phyloP scores from a whole-genome alignment of 2,797 vertebrate genomes.

The Odontamblyopus lacepedii region DNA sequence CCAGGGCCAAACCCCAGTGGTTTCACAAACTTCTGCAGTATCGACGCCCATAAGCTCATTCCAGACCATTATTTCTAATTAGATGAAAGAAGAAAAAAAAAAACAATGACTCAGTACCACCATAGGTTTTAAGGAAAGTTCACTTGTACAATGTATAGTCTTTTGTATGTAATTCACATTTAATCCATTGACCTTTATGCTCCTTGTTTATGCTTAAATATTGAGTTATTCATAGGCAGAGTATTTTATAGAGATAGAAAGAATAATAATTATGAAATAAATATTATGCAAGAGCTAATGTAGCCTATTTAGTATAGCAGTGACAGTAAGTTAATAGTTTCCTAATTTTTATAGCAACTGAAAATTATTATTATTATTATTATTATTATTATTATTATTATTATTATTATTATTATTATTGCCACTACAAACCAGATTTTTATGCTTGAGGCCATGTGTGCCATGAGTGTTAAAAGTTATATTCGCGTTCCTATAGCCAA shows the following conservation, averaged over 20 bases:
- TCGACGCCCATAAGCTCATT: slow-evolving; percentile 59
- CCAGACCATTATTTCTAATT: slow-evolving; percentile 75
- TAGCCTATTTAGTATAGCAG: background rate
- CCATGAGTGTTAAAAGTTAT: background rate
- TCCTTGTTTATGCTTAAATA: background rate
- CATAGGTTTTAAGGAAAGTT: slow-evolving; percentile 45
- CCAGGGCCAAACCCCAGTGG: slow-evolving; percentile 66
- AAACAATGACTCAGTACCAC: slow-evolving; percentile 57
- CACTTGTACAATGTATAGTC: slow-evolving; percentile 37
- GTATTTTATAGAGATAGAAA: background rate
- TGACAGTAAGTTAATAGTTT: no score
- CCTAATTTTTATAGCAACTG: background rate
- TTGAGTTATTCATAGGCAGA: no score
- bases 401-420: no score
- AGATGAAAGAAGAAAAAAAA: slow-evolving; percentile 33
- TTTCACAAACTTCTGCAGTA: slow-evolving; percentile 64
- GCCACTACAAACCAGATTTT: background rate
- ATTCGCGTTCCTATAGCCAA: background rate
- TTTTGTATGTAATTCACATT: slow-evolving; percentile 30
- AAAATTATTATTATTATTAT: background rate
- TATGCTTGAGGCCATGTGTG: background rate
- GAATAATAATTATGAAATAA: background rate
- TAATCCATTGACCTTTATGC: slow-evolving; percentile 7
- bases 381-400: no score
- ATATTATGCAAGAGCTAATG: no score